Base-by-base conservation (phyloP, 2,797 vertebrate species). In the Sebastolobus alascanus region DNA sequence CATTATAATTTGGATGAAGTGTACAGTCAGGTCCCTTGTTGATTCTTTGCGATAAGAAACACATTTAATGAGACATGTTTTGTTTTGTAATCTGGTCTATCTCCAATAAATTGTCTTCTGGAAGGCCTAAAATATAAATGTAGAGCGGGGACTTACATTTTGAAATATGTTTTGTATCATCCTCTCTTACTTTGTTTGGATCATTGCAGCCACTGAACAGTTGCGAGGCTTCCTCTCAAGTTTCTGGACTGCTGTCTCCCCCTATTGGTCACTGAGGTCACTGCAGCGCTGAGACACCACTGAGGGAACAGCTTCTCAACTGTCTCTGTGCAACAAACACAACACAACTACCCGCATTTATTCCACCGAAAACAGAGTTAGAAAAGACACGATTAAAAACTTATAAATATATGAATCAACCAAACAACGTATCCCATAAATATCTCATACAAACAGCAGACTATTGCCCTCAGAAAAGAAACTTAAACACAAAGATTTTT, bases 231-330 rank as follows among this genome's bases (percentile, higher is more conserved):
- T n/a, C 64, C n/a, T 50, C 25, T 12, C 4, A 74, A 90, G 90
- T 96, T 95, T 88, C 91, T 95, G 92, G 93, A 85, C 94, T 85
- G 83, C 79, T 96, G 95, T 95, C 96, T 79, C 95, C 95, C 93
- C 95, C 95, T 95, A 70, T 96, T 92, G 95, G 93, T 77, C 22
- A 12, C 0, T 11, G 22, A 2, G 1, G n/a, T 27, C 29, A 68
- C 54, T 79, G 80, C 40, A 9, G 64, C 12, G 10, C 61, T 2
- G 50, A 37, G 22, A 37, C 40, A 8, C 11, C 46, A 12, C 55
- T 6, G 38, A 35, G 5, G 1, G 60, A 64, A 43, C 37, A 22
- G 63, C 38, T 27, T 16, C 54, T 55, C 16, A 43, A 73, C 43
- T 46, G 54, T 38, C 27, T 65, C 52, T 55, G 50, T 65, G 54